Percentiles rank a stretch among this genome's conserved stretches.
Evolutionary conservation across 1,140 invertebrate species (phyloP).

Genomic region (Zaprionus taronus): DNA sequence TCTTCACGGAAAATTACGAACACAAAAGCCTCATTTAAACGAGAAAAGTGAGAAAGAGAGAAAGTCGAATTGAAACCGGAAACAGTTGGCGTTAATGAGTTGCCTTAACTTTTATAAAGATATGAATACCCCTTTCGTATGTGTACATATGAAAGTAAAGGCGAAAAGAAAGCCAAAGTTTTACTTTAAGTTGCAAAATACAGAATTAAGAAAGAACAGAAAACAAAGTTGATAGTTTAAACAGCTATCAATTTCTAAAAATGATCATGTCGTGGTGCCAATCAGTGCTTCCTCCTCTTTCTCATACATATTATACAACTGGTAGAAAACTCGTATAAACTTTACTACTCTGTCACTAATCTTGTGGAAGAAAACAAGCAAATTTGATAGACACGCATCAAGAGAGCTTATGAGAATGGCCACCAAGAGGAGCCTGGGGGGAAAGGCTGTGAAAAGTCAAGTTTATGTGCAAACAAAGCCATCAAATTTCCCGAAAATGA

Average conservation of each 20-base stretch:
- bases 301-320: not conserved
- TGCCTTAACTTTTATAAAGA: not conserved
- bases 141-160: not conserved
- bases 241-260: not conserved
- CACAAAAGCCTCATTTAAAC: constrained; percentile 23
- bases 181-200: not conserved
- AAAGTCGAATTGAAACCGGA: not conserved
- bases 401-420: constrained; percentile 8
- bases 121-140: too few relatives aligned
- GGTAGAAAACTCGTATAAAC: not conserved
- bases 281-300: not conserved
- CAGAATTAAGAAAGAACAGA: not conserved
- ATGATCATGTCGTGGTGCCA: not conserved
- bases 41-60: not conserved
- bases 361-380: not conserved
- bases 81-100: not conserved
- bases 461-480: constrained; percentile 11
- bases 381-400: constrained; percentile 4
- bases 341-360: not conserved
- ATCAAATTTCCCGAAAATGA: constrained; percentile 2
- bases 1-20: constrained; percentile 24
- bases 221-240: not conserved
- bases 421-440: not conserved
- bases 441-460: constrained; percentile 1
- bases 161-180: too few relatives aligned